Evolutionary conservation across 2,113 vertebrate species (phyloP), one percentile per base, ranked within the genome.

Genomic region (Probosciger aterrimus): DNA sequence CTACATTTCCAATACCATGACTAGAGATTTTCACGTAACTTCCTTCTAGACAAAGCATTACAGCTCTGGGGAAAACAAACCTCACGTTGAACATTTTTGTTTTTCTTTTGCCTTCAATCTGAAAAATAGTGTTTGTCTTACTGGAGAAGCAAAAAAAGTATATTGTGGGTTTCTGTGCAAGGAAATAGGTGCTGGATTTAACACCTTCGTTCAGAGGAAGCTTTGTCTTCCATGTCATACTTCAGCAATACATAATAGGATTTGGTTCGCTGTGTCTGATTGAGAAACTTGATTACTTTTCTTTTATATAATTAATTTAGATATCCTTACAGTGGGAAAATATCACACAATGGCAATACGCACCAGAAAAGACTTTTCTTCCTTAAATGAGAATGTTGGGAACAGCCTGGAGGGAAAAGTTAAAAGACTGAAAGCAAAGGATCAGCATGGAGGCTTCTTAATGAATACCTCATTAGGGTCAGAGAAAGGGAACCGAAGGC

Each of bases 401-500:
- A 96, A 92, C 64, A 94, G 92, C 83, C 95, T 91, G 78, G 89
- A 96, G 95, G 92, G 86, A 87, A 92, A 97, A 94, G 81, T 95
- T 92, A 94, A 86, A 96, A 93, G 94, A 97, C 90, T 95, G 97
- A 95, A 96, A 95, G 95, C 62, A 81, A 84, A 74, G 71, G 79
- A 97, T 80, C 94, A 96, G 93, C 95, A 96, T 94, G 95, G 90
- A 94, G 46, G 95, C 93, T 96, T 77, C 92, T 76, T 97, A 97
- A 97, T 95, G 95, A 96, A 94, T 95, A 46, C 27, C 90, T 96
- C 90, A 94, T 97, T 97, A 97, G 90, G 82, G 86, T 94, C 84
- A 87, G 91, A 86, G 90, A 92, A 95, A 86, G 67, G 55, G 80
- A 96, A 92, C 91, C 41, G 86, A 87, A 92, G 70, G 85, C 78